These are phyloP conservation scores for Cactoblastis cactorum DNA, from an alignment of 2,888 invertebrate species.

Conservation along the genomic window DNA sequence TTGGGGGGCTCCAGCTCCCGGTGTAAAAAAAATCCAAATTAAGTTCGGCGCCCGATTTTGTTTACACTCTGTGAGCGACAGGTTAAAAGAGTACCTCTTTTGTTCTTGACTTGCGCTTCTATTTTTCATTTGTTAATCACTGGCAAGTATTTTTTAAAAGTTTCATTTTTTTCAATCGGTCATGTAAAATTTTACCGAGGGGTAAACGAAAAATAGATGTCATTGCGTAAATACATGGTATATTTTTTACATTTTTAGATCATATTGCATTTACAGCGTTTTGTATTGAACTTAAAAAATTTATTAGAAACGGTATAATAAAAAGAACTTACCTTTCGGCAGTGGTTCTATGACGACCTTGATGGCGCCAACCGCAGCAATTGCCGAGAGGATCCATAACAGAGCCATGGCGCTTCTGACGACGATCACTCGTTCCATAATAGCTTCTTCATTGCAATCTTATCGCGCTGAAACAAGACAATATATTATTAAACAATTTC, in stretches of 20 bases:
- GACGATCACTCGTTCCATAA: constrained; percentile 24
- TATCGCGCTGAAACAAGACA: constrained; percentile 42
- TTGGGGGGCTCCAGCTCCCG: constrained; percentile 40
- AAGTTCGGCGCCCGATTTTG: constrained; percentile 57
- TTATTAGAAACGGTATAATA: not conserved
- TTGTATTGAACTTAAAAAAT: too few relatives aligned
- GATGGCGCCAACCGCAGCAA: constrained; percentile 58
- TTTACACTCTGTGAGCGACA: constrained; percentile 65
- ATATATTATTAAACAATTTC: not conserved
- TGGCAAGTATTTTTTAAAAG: constrained; percentile 20
- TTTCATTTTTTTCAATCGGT: constrained; percentile 5
- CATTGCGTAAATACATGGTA: too few relatives aligned
- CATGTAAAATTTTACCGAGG: not conserved
- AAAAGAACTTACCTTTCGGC: constrained; percentile 64
- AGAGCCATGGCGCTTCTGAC: constrained; percentile 45
- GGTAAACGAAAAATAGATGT: too few relatives aligned
- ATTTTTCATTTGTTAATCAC: constrained; percentile 34
- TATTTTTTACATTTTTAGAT: too few relatives aligned
- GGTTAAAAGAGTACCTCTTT: constrained; percentile 50
- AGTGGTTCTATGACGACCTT: constrained; percentile 74
- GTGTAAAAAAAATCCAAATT: constrained; percentile 65
- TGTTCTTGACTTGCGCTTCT: constrained; percentile 31
- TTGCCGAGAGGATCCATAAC: constrained; percentile 54
- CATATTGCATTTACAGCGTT: too few relatives aligned
- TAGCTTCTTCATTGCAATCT: constrained; percentile 37